Base-by-base conservation (phyloP, 2,888 invertebrate genomes). In the Dryococelus australis region DNA sequence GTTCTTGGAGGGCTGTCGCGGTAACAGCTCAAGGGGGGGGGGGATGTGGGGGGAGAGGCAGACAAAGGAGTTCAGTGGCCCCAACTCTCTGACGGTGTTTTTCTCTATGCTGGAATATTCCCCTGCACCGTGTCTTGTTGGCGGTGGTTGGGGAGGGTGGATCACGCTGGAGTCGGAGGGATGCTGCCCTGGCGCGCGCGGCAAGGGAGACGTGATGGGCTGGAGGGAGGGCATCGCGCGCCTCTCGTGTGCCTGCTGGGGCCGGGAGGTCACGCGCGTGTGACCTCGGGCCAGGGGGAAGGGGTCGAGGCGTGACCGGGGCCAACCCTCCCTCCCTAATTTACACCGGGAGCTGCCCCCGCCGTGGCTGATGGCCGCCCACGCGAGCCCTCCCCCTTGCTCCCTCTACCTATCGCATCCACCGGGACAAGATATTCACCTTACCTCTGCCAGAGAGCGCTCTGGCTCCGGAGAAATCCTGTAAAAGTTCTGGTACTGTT, bases 261-360 rank as follows among this genome's bases (percentile, higher is more conserved):
- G 65, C 65, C 65, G 24, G 65, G 65, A n/a, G 65, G 65, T 65
- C 65, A 65, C 65, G 65, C 65, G 65, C 65, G 65, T 65, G 65
- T 20, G 65, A 65, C 65, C 65, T n/a, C 65, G 12, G 13, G 51
- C 4, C 51, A 0, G 65, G 65, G 24, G n/a, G 65, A 24, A 24
- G 8, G 0, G 65, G n/a, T 65, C 65, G 65, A 65, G 65, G 65
- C 16, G 65, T 65, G 65, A 24, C 65, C 65, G 65, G 65, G 65
- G 65, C 65, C 16, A 65, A 8, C 65, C 65, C 65, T 24, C 65
- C 65, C 65, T 65, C 65, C 65, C 65, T 65, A 65, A 65, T 65
- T 65, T 65, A 65, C 65, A 65, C 65, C 65, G 65, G 65, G 65
- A 65, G 65, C 65, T 65, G 65, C 65, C 65, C 65, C 65, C 65